phyloP scores from a whole-genome alignment of 2,113 vertebrate species.

The Istiophorus platypterus region DNA sequence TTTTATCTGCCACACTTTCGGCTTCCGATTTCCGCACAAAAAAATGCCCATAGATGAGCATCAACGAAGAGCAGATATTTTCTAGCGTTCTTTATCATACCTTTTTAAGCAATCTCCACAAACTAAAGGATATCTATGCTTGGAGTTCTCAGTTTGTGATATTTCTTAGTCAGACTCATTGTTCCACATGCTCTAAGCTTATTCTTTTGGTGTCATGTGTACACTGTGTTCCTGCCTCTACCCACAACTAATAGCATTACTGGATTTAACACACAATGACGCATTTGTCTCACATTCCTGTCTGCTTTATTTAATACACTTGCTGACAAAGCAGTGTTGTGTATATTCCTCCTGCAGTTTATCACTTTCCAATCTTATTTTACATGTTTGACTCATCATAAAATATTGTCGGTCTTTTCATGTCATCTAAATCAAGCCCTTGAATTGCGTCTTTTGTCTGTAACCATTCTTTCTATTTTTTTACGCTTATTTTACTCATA shows the following conservation, averaged over 20 bases:
- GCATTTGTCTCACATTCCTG: constrained; percentile 64
- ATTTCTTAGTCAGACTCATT: constrained; percentile 33
- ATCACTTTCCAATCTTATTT: not conserved
- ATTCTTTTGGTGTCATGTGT: constrained; percentile 49
- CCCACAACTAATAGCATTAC: constrained; percentile 71
- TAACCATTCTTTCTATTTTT: not conserved
- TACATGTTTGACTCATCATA: not conserved
- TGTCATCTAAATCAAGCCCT: not conserved
- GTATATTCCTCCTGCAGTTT: constrained; percentile 11
- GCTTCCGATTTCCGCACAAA: constrained; percentile 13
- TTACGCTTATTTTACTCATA: not conserved
- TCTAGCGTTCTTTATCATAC: constrained; percentile 13
- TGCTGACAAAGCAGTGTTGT: constrained; percentile 15
- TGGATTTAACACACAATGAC: constrained; percentile 71
- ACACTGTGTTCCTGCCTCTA: constrained; percentile 34
- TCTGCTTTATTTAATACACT: constrained; percentile 23
- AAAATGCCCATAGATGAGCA: constrained; percentile 23
- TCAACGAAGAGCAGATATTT: constrained; percentile 30
- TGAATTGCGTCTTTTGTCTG: not conserved
- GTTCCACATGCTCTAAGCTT: constrained; percentile 42
- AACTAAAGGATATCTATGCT: constrained; percentile 22
- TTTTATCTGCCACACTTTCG: constrained; percentile 24
- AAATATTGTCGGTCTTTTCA: not conserved
- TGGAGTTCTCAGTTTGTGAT: constrained; percentile 4
- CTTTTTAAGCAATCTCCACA: constrained; percentile 14